Base-by-base conservation (phyloP, 92 coral and sea anemone species). In the Epizoanthus ramosus region DNA sequence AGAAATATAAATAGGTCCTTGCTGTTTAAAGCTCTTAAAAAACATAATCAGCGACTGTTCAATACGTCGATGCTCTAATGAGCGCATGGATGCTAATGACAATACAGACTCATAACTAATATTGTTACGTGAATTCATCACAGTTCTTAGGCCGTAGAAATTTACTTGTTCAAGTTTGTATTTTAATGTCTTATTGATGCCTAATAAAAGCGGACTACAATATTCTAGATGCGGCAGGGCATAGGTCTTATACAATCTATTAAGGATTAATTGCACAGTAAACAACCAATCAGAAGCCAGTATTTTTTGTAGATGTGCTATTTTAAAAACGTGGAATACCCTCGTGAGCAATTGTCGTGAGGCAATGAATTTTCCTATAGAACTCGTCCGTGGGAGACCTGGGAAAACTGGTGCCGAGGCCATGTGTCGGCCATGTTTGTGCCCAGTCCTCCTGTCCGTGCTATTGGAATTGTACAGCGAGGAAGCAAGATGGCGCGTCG, bases 401-500 rank as follows among this genome's bases (percentile, higher is more conserved):
- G 33, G 23, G 28, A 22, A 13, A 8, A 21, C 10, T 61, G 28
- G 28, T 23, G 13, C 33, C n/a, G 39, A 15, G 21, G 22, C 39
- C 37, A 9, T 22, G 15, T 0, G 14, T 13, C 0, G 3, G 9
- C 0, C 15, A 7, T n/a, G 1, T 63, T 66, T 28, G 39, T 82
- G 63, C 57, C 39, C 67, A 33, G 66, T 60, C 87, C 74, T 60
- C 87, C 66, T 60, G 39, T 47, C 68, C 65, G 54, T 84, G 71
- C 80, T 4, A 60, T 47, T 3, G 18, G 45, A 31, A 39, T 79
- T 71, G 67, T 71, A 7, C 69, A 64, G 24, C 83, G 81, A 73
- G 82, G 79, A 59, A 53, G 63, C 67, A 87, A 87, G 80, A 88
- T 88, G 92, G 92, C 92, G 83, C 77, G 79, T 71, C 92, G 92